Percentiles rank a stretch among this genome's conserved stretches.
Conservation (phyloP, 2,113 vertebrate genomes). For the Scalopus aquaticus region DNA sequence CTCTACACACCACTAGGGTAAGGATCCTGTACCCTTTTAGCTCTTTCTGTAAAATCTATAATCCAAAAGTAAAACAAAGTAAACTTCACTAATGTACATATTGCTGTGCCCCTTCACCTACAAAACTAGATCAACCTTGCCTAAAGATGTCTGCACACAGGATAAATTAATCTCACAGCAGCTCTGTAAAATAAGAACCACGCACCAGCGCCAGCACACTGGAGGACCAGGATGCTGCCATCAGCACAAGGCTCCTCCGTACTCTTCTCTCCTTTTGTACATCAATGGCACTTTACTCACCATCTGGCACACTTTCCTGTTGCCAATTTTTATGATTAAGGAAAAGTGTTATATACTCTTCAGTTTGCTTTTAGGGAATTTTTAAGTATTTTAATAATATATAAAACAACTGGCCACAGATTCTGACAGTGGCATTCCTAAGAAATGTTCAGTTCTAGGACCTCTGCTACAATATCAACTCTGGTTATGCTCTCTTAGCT, state of each 20-base stretch:
- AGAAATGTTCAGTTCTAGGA: neutral
- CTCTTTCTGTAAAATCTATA: neutral
- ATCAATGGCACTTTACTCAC: neutral
- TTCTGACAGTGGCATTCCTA: neutral
- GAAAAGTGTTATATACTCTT: neutral
- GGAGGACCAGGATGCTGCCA: neutral
- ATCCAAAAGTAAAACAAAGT: constrained; percentile 24
- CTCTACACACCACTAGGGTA: neutral
- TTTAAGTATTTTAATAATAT: constrained; percentile 5
- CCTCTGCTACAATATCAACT: neutral
- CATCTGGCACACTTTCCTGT: neutral
- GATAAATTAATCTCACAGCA: neutral
- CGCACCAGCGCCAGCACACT: neutral
- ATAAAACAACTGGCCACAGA: constrained; percentile 19
- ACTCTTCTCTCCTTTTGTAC: neutral
- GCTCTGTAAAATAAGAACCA: neutral
- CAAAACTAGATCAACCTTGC: neutral
- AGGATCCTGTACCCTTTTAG: neutral
- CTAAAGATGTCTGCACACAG: neutral
- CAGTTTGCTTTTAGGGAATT: constrained; percentile 16
- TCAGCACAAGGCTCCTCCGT: neutral
- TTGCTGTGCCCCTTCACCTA: neutral
- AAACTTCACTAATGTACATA: too few relatives aligned
- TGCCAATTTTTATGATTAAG: neutral
- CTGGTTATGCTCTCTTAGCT: neutral